Evolutionary conservation across 2,888 invertebrate species (phyloP).

Genomic region (Acronicta psi): DNA sequence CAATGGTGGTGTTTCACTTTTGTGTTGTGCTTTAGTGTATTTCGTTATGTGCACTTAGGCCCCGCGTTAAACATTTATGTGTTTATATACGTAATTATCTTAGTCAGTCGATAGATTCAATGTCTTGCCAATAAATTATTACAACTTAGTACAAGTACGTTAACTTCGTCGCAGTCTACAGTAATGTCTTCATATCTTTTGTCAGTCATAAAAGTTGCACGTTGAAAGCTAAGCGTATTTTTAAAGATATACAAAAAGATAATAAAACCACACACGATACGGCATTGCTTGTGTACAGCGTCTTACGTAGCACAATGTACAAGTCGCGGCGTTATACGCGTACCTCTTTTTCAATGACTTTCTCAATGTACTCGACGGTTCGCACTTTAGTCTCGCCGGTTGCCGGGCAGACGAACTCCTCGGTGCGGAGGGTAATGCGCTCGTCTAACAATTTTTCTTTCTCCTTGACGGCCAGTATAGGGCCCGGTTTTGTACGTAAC

Average conservation of each 20-base stretch:
- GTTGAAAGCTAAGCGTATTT: conserved; percentile 85
- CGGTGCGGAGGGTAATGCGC: conserved; percentile 95
- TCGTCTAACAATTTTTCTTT: conserved; percentile 96
- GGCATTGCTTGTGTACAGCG: conserved; percentile 86
- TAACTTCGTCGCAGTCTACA: conserved; percentile 44
- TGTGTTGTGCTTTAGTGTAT: conserved; percentile 62
- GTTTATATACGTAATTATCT: conserved; percentile 63
- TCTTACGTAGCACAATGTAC: conserved; percentile 80
- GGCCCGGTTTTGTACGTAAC: conserved; percentile 95
- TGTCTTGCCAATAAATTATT: conserved; percentile 36
- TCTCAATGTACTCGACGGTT: conserved; percentile 98
- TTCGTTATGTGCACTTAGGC: conserved; percentile 64
- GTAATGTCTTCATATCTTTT: conserved; percentile 48
- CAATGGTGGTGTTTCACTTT: conserved; percentile 63
- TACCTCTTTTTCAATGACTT: conserved; percentile 99
- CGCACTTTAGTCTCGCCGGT: conserved; percentile 96
- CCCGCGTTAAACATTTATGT: conserved; percentile 59
- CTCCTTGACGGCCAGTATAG: conserved; percentile 95
- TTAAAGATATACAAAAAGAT: conserved; percentile 72
- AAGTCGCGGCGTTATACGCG: conserved; percentile 74
- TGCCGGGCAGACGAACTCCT: conserved; percentile 95
- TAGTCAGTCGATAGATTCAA: conserved; percentile 56
- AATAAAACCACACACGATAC: conserved; percentile 80
- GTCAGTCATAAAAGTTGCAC: conserved; percentile 67
- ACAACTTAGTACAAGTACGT: conserved; percentile 23